These are phyloP conservation scores for Acropora tenuis DNA, from an alignment of 64 coral and sea anemone genomes.

Conservation along the genomic window DNA sequence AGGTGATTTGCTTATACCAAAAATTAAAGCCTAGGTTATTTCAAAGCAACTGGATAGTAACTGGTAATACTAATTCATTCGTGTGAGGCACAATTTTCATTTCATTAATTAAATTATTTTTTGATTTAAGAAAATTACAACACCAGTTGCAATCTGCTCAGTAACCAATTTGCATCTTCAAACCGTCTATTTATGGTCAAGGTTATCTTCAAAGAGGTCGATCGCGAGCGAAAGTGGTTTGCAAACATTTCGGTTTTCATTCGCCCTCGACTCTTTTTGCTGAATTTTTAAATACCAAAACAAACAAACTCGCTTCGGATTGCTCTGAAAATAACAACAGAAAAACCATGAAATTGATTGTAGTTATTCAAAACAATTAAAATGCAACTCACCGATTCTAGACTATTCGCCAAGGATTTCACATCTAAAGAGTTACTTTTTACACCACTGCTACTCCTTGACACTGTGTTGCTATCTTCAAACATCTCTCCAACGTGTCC, in stretches of 20 bases:
- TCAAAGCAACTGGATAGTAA: no score
- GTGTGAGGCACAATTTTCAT: no score
- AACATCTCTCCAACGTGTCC: neutral
- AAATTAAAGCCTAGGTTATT: no score
- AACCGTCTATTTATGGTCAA: neutral
- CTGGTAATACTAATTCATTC: no score
- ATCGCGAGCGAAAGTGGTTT: no score
- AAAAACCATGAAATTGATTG: neutral
- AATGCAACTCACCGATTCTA: constrained; percentile 28
- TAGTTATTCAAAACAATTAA: neutral
- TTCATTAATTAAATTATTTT: no score
- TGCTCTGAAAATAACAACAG: neutral
- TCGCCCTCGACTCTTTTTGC: neutral
- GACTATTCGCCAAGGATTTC: neutral
- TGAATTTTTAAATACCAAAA: constrained; percentile 11
- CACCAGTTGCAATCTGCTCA: no score
- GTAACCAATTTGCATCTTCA: no score
- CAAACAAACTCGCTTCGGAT: constrained; percentile 6
- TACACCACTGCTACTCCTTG: neutral
- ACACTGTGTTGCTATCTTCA: neutral
- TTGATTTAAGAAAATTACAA: no score
- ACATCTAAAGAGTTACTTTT: neutral
- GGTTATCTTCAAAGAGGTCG: no score
- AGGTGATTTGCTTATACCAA: no score
- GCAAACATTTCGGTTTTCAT: neutral